Evolutionary conservation across 1,140 invertebrate genomes (phyloP), one percentile per base, ranked within the genome.

Genomic region (Sminthurinus signatus): DNA sequence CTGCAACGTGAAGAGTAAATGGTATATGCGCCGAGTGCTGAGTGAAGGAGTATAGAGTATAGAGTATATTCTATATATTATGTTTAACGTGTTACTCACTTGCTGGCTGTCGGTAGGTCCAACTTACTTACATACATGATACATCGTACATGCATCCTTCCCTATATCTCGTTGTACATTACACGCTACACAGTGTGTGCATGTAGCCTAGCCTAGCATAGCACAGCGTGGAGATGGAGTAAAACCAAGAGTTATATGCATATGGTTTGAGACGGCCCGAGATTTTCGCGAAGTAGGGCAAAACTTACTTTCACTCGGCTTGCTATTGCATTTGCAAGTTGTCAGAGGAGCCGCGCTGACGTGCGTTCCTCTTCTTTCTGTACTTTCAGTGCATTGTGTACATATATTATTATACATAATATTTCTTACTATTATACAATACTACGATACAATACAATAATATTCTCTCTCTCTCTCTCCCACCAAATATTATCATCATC

Each of bases 251-350:
- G 54, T 28, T 14, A 10, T 27, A n/a, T 10, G 27, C 23, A 52
- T 14, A 52, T n/a, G n/a, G n/a, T n/a, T n/a, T n/a, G n/a, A n/a
- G n/a, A 42, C 2, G 36, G 57, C 64, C 59, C 44, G 48, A 68
- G 66, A 68, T 68, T 68, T 46, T 61, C 66, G 15, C n/a, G 29
- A 68, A 68, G 66, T 64, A 68, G 61, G 55, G 14, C 50, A 66
- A 62, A 67, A 46, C 39, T 56, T 56, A 67, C 65, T 67, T 67
- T 67, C 65, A 67, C 65, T 67, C 44, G 36, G 64, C 39, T 46
- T 32, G 44, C 60, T 44, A 52, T 46, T 59, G 60, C 61, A 67
- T 63, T 63, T 67, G 54, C 56, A 57, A 67, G n/a, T 59, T 61
- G 59, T 46, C 48, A 57, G 59, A 61, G 64, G 42, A 58, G 36